Evolutionary conservation across 2,888 invertebrate species (phyloP).

Genomic region (Folsomia candida): DNA sequence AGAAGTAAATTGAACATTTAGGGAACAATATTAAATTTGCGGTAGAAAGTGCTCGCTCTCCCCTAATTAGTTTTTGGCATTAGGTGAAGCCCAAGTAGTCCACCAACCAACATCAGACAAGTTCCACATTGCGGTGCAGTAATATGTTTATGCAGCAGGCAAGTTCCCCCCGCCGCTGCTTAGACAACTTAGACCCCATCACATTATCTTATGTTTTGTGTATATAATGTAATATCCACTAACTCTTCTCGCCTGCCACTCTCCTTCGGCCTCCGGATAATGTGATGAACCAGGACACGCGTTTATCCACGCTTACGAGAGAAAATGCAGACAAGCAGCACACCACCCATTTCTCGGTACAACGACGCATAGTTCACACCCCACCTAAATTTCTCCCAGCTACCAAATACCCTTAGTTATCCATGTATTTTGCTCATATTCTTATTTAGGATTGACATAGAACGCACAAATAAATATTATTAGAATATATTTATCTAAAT

Average conservation of each 20-base stretch:
- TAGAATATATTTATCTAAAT: no score
- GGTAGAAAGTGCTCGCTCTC: slow-evolving; percentile 36
- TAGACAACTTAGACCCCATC: not conserved
- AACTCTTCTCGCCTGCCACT: not conserved
- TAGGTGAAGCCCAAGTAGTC: slow-evolving; percentile 27
- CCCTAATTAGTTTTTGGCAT: slow-evolving; percentile 39
- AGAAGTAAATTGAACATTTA: slow-evolving; percentile 39
- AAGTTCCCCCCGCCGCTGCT: not conserved
- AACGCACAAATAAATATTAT: no score
- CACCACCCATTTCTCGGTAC: no score
- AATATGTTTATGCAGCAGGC: not conserved
- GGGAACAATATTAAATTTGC: slow-evolving; percentile 39
- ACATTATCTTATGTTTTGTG: not conserved
- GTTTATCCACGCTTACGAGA: no score
- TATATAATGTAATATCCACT: not conserved
- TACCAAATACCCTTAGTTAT: no score
- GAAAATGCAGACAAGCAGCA: no score
- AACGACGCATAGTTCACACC: no score
- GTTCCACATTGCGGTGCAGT: not conserved
- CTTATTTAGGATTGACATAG: no score
- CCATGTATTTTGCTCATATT: no score
- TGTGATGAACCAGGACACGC: no score
- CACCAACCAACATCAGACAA: not conserved
- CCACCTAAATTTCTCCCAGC: no score
- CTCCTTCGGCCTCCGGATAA: no score